A percentile compares a stretch with the other conserved stretches of the same genome.
phyloP scores from a whole-genome alignment of 2,113 vertebrate genomes.

The Muntiacus muntjak region DNA sequence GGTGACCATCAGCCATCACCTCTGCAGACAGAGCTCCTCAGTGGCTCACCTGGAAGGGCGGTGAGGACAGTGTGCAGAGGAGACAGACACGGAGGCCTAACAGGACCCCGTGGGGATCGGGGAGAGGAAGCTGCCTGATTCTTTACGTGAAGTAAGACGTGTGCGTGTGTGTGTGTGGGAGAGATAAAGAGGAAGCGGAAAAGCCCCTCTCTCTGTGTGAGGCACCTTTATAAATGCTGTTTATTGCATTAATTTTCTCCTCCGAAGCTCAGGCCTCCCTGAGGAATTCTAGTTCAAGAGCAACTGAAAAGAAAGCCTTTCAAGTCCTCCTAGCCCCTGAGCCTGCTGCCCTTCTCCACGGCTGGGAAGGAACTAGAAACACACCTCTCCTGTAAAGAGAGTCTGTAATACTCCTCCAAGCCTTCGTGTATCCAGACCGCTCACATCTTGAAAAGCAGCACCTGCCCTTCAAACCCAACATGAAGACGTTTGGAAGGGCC shows the following conservation, averaged over 20 bases:
- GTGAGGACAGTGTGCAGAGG: fast-evolving
- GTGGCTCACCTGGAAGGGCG: fast-evolving
- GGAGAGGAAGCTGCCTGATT: neutral
- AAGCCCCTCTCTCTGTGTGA: fast-evolving
- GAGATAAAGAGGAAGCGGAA: neutral
- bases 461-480: neutral
- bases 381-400: fast-evolving
- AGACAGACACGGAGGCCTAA: fast-evolving
- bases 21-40: fast-evolving
- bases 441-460: fast-evolving
- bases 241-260: fast-evolving
- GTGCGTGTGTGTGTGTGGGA: neutral
- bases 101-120: fast-evolving
- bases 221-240: fast-evolving
- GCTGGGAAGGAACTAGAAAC: fast-evolving
- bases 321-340: fast-evolving
- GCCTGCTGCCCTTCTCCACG: neutral
- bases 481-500: fast-evolving
- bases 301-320: fast-evolving
- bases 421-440: too few species aligned
- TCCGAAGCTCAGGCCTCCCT: fast-evolving
- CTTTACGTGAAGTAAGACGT: neutral
- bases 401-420: fast-evolving
- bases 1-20: fast-evolving
- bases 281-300: fast-evolving